Base-by-base conservation (phyloP, 2,888 invertebrate genomes). In the Lasioglossum malachurum region DNA sequence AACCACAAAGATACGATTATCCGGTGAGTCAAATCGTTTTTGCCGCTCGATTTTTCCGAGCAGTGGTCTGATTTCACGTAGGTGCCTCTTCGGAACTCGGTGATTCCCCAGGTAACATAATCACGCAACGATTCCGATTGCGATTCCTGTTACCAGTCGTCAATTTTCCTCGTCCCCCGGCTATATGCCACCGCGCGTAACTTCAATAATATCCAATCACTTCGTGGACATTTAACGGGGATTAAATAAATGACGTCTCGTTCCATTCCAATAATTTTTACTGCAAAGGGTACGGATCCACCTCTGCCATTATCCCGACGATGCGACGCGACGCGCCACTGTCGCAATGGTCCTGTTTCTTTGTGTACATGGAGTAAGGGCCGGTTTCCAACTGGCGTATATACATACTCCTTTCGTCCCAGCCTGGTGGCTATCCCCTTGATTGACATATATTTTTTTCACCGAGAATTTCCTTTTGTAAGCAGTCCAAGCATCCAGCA, bases 161-260 rank as follows among this genome's bases (percentile, higher is more conserved):
- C 8, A 38, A 38, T 46, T n/a, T 41, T 74, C 46, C 78, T 35
- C 12, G 5, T 71, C 19, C 14, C 41, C 19, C 41, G 12, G 14
- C 16, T 53, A 72, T 57, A 23, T 10, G 23, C 53, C 49, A 2
- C 0, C 57, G 19, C 69, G 57, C 16, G 44, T 49, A 69, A 60
- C 31, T 49, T n/a, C 53, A 19, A 69, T n/a, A 74, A 69, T 79
- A 76, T 80, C n/a, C 73, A 35, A 85, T 85, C 57, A 27, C 49
- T 35, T 67, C n/a, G 35, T 5, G 57, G 67, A 7, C 44, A 46
- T 69, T 79, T 57, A 27, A 12, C 46, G 23, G n/a, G 7, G 19
- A 19, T 10, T 10, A 41, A 79, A 76, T 57, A 49, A 86, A 80
- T 72, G 60, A 27, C 64, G 19, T 31, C 57, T 38, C 46, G 31